Percentiles rank a stretch among this genome's conserved stretches.
phyloP scores from a whole-genome alignment of 2,888 invertebrate genomes.

The Doris montereyensis region DNA sequence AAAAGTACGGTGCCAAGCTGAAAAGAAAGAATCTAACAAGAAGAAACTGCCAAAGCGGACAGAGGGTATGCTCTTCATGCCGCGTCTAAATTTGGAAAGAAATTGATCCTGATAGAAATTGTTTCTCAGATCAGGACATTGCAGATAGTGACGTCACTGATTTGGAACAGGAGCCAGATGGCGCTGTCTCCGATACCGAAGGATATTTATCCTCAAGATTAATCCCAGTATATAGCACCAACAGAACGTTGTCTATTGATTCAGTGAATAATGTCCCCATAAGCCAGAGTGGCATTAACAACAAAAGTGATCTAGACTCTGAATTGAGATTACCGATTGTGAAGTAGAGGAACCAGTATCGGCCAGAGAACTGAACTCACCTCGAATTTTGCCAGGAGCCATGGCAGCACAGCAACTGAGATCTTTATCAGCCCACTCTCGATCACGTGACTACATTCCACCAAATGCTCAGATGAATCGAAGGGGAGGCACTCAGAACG shows the following conservation, averaged over 20 bases:
- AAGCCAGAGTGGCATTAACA: background rate
- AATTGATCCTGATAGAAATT: slow-evolving; percentile 38
- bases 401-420: slow-evolving; percentile 30
- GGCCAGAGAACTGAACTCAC: background rate
- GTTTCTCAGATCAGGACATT: slow-evolving; percentile 42
- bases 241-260: slow-evolving; percentile 35
- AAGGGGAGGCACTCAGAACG: slow-evolving; percentile 37
- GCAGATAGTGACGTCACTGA: slow-evolving; percentile 39
- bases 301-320: slow-evolving; percentile 35
- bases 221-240: slow-evolving; percentile 39
- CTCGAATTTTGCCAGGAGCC: slow-evolving; percentile 31
- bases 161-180: slow-evolving; percentile 38
- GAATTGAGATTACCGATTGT: slow-evolving; percentile 44
- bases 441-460: slow-evolving; percentile 18
- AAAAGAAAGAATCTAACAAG: slow-evolving; percentile 16
- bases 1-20: slow-evolving; percentile 14
- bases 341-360: slow-evolving; percentile 40
- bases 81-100: slow-evolving; percentile 32
- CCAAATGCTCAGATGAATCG: slow-evolving; percentile 17
- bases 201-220: slow-evolving; percentile 38
- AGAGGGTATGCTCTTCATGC: slow-evolving; percentile 42
- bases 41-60: slow-evolving; percentile 30
- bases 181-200: slow-evolving; percentile 44
- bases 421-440: background rate
- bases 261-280: background rate